Percentiles rank a stretch among this genome's conserved stretches.
These are phyloP conservation scores for Melinaea marsaeus DNA, from an alignment of 2,888 invertebrate genomes.

Conservation along the genomic window DNA sequence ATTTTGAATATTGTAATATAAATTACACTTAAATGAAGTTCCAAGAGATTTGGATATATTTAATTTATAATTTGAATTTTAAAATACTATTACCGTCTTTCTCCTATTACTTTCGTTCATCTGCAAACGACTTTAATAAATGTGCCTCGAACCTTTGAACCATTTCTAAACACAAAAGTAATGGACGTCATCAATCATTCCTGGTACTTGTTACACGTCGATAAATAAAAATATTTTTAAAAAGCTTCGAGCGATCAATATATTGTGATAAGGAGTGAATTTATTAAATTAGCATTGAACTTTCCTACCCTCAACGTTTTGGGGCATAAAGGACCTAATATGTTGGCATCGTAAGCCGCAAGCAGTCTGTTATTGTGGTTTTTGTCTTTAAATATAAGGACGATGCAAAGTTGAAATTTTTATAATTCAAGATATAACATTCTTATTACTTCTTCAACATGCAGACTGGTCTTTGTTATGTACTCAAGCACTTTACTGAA, in stretches of 20 bases:
- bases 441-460: no score
- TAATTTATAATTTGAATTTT: background rate
- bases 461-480: no score
- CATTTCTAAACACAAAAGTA: background rate
- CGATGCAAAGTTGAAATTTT: no score
- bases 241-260: background rate
- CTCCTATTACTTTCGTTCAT: background rate
- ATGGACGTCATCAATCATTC: background rate
- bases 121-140: slow-evolving; percentile 1
- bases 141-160: background rate
- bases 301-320: slow-evolving; percentile 20
- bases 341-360: slow-evolving; percentile 14
- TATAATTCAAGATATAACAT: no score
- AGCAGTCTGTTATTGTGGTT: background rate
- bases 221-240: background rate
- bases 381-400: no score
- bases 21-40: no score
- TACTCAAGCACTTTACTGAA: no score
- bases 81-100: background rate
- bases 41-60: background rate
- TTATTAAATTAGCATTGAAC: slow-evolving; percentile 15
- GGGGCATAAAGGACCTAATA: slow-evolving; percentile 26
- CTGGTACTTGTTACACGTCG: background rate
- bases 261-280: no score
- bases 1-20: no score